Evolutionary conservation across 2,797 vertebrate genomes (phyloP).

Genomic region (Manis pentadactyla): DNA sequence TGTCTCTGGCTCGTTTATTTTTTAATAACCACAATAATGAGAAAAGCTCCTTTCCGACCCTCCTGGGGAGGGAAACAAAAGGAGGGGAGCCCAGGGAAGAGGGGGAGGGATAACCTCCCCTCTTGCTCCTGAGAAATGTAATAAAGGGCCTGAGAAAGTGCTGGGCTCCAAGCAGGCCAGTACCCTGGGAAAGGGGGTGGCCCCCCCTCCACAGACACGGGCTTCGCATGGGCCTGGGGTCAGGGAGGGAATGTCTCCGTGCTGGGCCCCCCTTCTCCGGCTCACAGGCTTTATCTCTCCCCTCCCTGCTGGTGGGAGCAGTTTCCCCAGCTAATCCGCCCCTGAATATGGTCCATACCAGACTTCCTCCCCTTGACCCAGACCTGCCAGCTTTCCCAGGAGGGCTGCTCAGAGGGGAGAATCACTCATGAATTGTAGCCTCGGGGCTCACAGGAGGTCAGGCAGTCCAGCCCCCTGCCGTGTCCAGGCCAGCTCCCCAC

Average conservation of each 20-base stretch:
- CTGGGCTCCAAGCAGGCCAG: slow-evolving; percentile 70
- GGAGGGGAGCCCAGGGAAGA: slow-evolving; percentile 76
- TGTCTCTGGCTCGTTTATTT: slow-evolving; percentile 82
- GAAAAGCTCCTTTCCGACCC: slow-evolving; percentile 83
- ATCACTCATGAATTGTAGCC: slow-evolving; percentile 51
- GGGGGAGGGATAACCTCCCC: slow-evolving; percentile 81
- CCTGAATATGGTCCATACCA: slow-evolving; percentile 79
- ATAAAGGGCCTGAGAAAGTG: slow-evolving; percentile 84
- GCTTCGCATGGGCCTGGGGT: slow-evolving; percentile 73
- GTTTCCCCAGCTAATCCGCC: slow-evolving; percentile 77
- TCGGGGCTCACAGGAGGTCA: slow-evolving; percentile 65
- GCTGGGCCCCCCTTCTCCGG: slow-evolving; percentile 74
- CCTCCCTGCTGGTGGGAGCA: slow-evolving; percentile 84
- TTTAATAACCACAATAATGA: slow-evolving; percentile 85
- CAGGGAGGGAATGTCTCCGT: slow-evolving; percentile 74
- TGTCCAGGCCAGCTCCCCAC: slow-evolving; percentile 7
- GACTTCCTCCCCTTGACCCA: slow-evolving; percentile 77
- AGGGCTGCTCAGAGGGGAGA: slow-evolving; percentile 65
- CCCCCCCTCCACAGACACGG: slow-evolving; percentile 70
- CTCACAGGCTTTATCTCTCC: slow-evolving; percentile 80
- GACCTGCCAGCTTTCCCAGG: slow-evolving; percentile 76
- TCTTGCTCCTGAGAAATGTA: slow-evolving; percentile 82
- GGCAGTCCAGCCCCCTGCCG: background rate
- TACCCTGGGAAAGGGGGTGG: slow-evolving; percentile 81
- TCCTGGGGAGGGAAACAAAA: slow-evolving; percentile 85